These are phyloP conservation scores for Phaethornis superciliosus DNA, from an alignment of 2,113 vertebrate genomes.

Conservation along the genomic window DNA sequence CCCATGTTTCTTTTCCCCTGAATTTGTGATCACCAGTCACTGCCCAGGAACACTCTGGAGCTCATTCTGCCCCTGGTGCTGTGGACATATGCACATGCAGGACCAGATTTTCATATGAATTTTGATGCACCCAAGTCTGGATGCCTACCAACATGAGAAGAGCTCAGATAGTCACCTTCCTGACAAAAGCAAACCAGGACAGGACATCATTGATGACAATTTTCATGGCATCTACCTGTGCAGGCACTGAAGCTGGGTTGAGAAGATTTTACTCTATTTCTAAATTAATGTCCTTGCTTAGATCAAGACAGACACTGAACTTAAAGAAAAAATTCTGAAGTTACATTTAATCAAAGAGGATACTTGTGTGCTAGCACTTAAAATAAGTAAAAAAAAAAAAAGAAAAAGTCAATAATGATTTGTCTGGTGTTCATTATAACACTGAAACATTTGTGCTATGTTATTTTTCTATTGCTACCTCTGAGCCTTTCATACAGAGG, in stretches of 20 bases:
- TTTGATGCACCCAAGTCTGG: not conserved
- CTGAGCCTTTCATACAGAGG: slow-evolving; percentile 45
- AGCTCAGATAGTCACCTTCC: not conserved
- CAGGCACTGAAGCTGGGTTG: not conserved
- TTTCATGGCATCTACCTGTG: not conserved
- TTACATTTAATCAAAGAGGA: slow-evolving; percentile 63
- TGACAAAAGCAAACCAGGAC: fast-evolving
- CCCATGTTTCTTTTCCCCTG: fast-evolving
- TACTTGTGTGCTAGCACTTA: slow-evolving; percentile 32
- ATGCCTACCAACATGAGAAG: not conserved
- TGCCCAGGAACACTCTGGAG: not conserved
- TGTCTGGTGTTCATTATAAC: slow-evolving; percentile 71
- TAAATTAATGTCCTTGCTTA: not conserved
- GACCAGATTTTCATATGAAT: not conserved
- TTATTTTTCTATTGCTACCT: slow-evolving; percentile 56
- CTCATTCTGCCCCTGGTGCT: fast-evolving
- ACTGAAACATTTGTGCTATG: slow-evolving; percentile 25
- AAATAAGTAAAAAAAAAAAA: slow-evolving; percentile 16
- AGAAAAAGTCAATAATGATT: slow-evolving; percentile 66
- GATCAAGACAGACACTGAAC: not conserved
- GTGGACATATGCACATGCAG: fast-evolving
- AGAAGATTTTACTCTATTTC: not conserved
- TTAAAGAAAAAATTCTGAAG: not conserved
- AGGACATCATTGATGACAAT: fast-evolving
- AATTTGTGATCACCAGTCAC: fast-evolving